phyloP scores from a whole-genome alignment of 1,140 invertebrate species.

The Lordiphosa stackelbergi region DNA sequence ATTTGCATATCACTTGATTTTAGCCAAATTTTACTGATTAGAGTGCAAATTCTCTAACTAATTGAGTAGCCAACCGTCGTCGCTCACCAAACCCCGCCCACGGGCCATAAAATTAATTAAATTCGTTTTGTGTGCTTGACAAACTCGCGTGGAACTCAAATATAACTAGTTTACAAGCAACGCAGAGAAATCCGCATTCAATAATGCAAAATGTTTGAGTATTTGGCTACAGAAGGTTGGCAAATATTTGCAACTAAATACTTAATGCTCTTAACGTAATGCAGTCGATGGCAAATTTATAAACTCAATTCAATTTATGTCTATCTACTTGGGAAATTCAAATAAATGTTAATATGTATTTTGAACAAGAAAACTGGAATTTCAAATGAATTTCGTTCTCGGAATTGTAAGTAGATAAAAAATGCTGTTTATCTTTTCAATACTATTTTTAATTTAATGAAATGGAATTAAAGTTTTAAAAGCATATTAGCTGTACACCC shows the following conservation, averaged over 20 bases:
- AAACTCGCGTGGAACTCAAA: conserved; percentile 32
- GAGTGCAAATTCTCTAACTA: conserved; percentile 48
- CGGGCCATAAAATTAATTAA: conserved; percentile 64
- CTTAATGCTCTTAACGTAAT: conserved; percentile 51
- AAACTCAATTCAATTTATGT: conserved; percentile 1
- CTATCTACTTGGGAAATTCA: conserved; percentile 16
- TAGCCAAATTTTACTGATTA: conserved; percentile 45
- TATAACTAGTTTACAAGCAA: conserved; percentile 13
- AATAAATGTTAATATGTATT: conserved; percentile 6
- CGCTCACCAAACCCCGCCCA: conserved; percentile 4
- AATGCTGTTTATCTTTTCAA: too few species aligned
- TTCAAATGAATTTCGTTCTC: too few species aligned
- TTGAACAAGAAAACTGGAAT: not conserved
- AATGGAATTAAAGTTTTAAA: too few species aligned
- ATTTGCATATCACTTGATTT: conserved; percentile 63
- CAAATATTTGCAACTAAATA: conserved; percentile 68
- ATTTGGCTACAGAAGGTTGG: conserved; percentile 21
- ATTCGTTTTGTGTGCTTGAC: conserved; percentile 46
- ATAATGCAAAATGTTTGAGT: conserved; percentile 59
- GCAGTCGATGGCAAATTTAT: conserved; percentile 10
- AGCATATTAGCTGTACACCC: too few species aligned
- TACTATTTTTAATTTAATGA: too few species aligned
- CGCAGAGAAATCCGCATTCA: conserved; percentile 34
- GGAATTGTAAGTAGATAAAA: too few species aligned
- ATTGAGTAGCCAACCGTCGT: conserved; percentile 34